phyloP scores from a whole-genome alignment of 2,113 vertebrate genomes.

The Myodes glareolus region DNA sequence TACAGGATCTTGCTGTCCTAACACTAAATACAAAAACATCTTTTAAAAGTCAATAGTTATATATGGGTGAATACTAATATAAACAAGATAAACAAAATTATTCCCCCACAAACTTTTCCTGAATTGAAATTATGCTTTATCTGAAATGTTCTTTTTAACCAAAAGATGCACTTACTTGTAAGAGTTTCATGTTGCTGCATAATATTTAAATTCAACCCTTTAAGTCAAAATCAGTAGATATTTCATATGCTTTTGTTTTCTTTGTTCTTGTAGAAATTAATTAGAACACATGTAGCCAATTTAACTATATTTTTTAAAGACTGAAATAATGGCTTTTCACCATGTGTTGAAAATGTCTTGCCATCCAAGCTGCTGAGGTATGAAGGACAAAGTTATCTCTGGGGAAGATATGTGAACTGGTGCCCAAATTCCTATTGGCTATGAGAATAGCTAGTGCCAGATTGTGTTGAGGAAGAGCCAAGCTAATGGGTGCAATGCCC shows the following conservation, averaged over 20 bases:
- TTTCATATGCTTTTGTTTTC: constrained; percentile 6
- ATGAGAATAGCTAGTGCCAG: not conserved
- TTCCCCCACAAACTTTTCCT: not conserved
- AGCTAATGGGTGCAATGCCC: not conserved
- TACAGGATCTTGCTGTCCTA: not conserved
- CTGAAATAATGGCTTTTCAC: not conserved
- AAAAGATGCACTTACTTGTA: not conserved
- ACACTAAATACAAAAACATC: not conserved
- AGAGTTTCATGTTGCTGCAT: not conserved
- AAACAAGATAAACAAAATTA: constrained; percentile 35
- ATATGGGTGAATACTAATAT: not conserved
- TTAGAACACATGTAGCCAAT: not conserved
- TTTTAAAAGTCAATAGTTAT: not conserved
- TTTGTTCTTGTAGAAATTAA: constrained; percentile 14
- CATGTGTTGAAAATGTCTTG: not conserved
- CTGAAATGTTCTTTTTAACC: constrained; percentile 30
- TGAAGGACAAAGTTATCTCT: not conserved
- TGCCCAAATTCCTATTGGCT: not conserved
- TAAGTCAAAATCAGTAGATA: not conserved
- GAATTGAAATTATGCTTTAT: constrained; percentile 36
- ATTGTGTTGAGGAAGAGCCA: not conserved
- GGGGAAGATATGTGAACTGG: not conserved
- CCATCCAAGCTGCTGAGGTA: not conserved
- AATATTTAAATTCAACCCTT: not conserved
- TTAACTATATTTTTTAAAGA: not conserved